A percentile compares a stretch with the other conserved stretches of the same genome.
These are phyloP conservation scores for Apodemus agrarius DNA, from an alignment of 2,797 vertebrate genomes.

Conservation along the genomic window DNA sequence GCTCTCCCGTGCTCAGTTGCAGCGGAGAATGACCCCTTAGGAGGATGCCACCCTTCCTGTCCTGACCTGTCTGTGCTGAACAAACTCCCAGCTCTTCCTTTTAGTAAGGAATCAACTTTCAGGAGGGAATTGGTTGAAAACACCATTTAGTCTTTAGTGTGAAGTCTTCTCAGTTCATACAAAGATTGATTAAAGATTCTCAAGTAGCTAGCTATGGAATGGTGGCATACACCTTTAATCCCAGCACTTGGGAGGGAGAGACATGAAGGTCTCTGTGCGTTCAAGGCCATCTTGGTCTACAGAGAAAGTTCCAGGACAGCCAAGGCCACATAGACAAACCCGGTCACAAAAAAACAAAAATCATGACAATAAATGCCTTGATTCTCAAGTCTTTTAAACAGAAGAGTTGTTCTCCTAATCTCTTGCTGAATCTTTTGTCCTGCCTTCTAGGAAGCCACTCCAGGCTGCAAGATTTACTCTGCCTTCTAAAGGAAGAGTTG, in stretches of 20 bases:
- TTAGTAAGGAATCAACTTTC: constrained; percentile 39
- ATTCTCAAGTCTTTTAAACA: constrained; percentile 42
- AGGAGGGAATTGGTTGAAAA: constrained; percentile 47
- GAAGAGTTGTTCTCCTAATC: not conserved
- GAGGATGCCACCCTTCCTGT: not conserved
- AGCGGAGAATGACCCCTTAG: not conserved
- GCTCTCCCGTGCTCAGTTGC: not conserved
- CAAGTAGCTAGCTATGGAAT: not conserved
- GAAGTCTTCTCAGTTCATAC: not conserved
- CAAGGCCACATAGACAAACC: not conserved
- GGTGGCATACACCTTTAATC: not conserved
- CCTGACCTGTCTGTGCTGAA: not conserved
- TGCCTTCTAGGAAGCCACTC: not conserved
- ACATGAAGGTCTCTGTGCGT: not conserved
- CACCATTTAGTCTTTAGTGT: not conserved
- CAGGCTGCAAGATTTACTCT: not conserved
- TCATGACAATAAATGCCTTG: not conserved
- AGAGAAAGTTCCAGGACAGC: not conserved
- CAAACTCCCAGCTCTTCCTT: not conserved
- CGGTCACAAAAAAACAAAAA: not conserved
- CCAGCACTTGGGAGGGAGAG: not conserved
- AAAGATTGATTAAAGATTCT: not conserved
- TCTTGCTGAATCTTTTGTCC: not conserved
- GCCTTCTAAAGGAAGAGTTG: constrained; percentile 24
- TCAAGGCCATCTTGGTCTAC: not conserved